phyloP scores from a whole-genome alignment of 2,113 vertebrate species.

The Onychostoma macrolepis region DNA sequence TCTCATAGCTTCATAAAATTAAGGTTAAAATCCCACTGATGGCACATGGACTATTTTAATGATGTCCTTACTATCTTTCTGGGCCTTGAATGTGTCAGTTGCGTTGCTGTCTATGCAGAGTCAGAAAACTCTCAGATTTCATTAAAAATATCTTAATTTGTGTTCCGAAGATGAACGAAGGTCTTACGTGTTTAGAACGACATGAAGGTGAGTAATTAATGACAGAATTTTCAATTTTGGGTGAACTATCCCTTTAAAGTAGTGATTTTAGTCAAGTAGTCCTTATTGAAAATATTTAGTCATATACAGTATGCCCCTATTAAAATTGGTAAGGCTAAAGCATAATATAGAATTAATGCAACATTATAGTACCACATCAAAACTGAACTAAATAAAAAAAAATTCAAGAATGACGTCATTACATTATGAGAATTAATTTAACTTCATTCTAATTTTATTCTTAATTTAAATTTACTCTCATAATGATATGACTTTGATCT shows the following conservation, averaged over 20 bases:
- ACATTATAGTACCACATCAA: background rate
- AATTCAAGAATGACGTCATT: background rate
- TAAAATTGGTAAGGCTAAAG: background rate
- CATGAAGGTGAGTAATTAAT: too few species aligned
- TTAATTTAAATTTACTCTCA: background rate
- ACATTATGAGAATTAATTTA: background rate
- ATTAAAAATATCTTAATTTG: background rate
- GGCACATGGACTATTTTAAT: too few species aligned
- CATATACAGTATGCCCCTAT: background rate
- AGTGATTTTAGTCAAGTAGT: background rate
- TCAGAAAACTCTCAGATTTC: background rate
- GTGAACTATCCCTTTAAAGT: background rate
- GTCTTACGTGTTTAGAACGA: too few species aligned
- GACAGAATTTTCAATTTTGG: too few species aligned
- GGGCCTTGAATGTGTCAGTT: too few species aligned
- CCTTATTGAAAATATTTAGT: background rate
- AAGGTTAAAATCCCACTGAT: too few species aligned
- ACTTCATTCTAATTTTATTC: too few species aligned
- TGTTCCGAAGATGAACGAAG: background rate
- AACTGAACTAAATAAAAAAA: background rate
- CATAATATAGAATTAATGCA: background rate
- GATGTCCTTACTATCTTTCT: too few species aligned
- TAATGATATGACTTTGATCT: background rate
- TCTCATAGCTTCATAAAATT: too few species aligned
- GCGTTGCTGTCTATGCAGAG: too few species aligned